Conservation (phyloP, 2,888 invertebrate species). For the Pelosia muscerda region DNA sequence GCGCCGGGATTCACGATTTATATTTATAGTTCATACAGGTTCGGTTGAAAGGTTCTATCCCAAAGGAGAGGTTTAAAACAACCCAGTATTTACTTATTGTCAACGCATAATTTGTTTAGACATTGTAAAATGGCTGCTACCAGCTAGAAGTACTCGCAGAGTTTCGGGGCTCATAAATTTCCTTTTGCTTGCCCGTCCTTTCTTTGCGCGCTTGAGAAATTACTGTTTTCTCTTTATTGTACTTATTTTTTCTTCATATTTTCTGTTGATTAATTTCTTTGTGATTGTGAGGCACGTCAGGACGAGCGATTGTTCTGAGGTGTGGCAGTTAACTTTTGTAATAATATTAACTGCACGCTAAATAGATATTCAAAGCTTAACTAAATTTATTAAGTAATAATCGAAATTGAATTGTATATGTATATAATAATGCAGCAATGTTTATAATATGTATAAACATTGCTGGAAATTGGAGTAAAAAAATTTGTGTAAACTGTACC, state of each 20-base stretch:
- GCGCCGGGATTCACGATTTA: background rate
- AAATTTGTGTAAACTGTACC: no score
- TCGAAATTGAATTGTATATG: no score
- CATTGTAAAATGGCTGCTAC: constrained; percentile 12
- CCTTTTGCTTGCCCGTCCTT: constrained; percentile 3
- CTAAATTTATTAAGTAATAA: no score
- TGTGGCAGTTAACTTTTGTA: background rate
- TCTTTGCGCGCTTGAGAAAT: constrained; percentile 21
- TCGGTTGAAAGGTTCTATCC: constrained; percentile 5
- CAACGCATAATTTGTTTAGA: constrained; percentile 17
- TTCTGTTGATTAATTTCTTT: constrained; percentile 25
- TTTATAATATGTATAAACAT: no score
- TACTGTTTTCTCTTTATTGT: constrained; percentile 18
- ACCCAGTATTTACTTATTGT: constrained; percentile 8
- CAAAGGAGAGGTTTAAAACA: background rate
- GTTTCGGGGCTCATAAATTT: constrained; percentile 14
- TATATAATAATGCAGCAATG: no score
- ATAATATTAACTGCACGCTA: background rate
- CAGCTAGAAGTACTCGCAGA: background rate
- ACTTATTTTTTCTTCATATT: constrained; percentile 11
- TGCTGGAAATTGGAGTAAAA: no score
- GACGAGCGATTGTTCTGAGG: background rate
- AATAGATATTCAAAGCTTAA: no score
- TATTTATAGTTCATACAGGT: background rate
- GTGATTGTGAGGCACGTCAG: constrained; percentile 5